Conservation (phyloP, 2,888 invertebrate species). For the Platerodrilus igneus region DNA sequence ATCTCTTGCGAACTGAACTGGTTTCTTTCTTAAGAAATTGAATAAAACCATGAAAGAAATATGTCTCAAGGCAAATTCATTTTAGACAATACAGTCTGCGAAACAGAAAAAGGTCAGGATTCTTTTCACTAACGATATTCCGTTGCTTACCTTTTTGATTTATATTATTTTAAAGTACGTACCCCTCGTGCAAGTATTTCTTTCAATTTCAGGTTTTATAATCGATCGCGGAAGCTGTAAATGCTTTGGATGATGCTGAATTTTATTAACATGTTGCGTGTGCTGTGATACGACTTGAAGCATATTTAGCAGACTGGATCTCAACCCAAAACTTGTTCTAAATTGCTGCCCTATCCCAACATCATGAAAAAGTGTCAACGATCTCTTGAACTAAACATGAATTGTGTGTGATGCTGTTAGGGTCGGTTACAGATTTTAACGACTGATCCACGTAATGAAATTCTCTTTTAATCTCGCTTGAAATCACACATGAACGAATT, state of each 20-base stretch:
- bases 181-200: neutral
- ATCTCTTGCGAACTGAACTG: conserved; percentile 35
- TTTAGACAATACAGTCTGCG: conserved; percentile 42
- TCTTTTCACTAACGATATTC: conserved; percentile 15
- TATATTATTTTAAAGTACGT: conserved; percentile 13
- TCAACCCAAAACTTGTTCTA: conserved; percentile 33
- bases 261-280: neutral
- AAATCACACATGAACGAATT: neutral
- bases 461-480: neutral
- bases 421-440: conserved; percentile 11
- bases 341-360: conserved; percentile 37
- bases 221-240: neutral
- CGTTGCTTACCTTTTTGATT: conserved; percentile 22
- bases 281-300: conserved; percentile 5
- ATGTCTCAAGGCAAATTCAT: conserved; percentile 30
- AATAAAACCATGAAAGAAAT: conserved; percentile 32
- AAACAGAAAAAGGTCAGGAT: conserved; percentile 24
- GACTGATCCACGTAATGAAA: neutral
- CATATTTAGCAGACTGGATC: conserved; percentile 13
- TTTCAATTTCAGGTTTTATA: conserved; percentile 1
- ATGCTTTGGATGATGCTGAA: neutral
- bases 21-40: conserved; percentile 39
- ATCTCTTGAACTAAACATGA: conserved; percentile 11
- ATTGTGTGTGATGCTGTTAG: conserved; percentile 14
- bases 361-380: conserved; percentile 11